A percentile compares a stretch with the other conserved stretches of the same genome.
Evolutionary conservation across 2,113 vertebrate species (phyloP).

Genomic region (Catharus bicknelli): DNA sequence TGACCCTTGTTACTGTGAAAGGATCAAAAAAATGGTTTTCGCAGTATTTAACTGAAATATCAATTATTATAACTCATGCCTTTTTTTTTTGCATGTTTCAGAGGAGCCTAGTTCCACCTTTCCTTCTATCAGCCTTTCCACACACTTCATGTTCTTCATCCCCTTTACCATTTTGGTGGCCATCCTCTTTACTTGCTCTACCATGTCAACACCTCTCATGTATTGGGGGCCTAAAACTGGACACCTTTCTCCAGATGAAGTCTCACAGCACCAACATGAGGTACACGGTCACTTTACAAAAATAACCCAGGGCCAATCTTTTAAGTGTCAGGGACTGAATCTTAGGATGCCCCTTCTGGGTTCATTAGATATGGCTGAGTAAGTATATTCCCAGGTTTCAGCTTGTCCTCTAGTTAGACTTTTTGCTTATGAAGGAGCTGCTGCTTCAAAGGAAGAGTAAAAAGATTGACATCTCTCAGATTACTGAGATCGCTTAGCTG

Average conservation of each 20-base stretch:
- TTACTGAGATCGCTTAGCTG: not conserved
- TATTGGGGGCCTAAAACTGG: accelerated
- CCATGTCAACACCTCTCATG: not conserved
- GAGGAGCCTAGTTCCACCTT: not conserved
- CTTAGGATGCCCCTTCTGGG: not conserved
- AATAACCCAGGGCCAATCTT: not conserved
- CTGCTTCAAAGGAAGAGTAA: not conserved
- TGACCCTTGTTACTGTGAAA: not conserved
- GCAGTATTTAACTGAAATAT: not conserved
- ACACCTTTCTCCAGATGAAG: not conserved
- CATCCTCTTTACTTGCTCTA: not conserved
- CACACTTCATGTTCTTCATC: not conserved
- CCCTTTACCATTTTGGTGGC: not conserved
- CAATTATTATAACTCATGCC: not conserved
- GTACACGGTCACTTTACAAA: not conserved
- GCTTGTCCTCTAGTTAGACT: not conserved
- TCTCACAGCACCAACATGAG: not conserved
- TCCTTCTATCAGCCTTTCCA: not conserved
- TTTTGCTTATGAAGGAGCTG: not conserved
- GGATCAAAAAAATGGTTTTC: not conserved
- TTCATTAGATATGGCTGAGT: not conserved
- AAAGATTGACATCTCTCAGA: not conserved
- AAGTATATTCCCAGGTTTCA: not conserved
- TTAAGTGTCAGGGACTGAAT: not conserved
- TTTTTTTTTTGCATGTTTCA: not conserved